Evolutionary conservation across 92 coral and sea anemone species (phyloP).

Genomic region (Zoanthus solanderi): DNA sequence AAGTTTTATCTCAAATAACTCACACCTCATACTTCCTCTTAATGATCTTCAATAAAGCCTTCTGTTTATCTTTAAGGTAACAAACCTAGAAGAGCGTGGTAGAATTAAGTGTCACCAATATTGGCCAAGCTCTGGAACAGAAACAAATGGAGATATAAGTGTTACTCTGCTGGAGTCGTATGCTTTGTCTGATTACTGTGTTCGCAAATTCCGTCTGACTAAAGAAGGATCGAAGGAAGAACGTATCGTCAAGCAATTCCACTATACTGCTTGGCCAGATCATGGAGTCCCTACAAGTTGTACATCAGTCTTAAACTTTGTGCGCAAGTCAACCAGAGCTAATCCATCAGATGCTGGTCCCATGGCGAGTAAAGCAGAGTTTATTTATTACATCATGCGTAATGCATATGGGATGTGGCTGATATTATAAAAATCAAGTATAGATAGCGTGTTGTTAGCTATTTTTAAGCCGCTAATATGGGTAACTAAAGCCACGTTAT

Average conservation of each 20-base stretch:
- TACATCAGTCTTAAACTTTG: constrained; percentile 91
- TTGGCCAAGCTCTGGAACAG: constrained; percentile 86
- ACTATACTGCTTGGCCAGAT: constrained; percentile 98
- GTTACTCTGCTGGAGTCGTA: constrained; percentile 76
- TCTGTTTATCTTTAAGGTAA: constrained; percentile 66
- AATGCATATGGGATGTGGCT: too few relatives aligned
- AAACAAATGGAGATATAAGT: constrained; percentile 67
- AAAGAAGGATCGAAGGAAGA: constrained; percentile 68
- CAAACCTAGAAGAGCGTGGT: constrained; percentile 90
- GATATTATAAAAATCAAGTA: too few relatives aligned
- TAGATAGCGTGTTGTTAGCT: too few relatives aligned
- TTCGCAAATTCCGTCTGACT: constrained; percentile 76
- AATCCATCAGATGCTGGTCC: constrained; percentile 94
- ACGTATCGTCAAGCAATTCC: constrained; percentile 82
- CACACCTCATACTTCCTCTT: too few relatives aligned
- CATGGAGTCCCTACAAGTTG: constrained; percentile 94
- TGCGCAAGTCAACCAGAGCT: constrained; percentile 88
- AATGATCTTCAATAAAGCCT: too few relatives aligned
- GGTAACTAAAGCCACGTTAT: too few relatives aligned
- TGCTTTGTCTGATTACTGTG: constrained; percentile 88
- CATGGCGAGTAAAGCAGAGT: constrained; percentile 71
- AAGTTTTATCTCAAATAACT: too few relatives aligned
- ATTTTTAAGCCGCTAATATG: too few relatives aligned
- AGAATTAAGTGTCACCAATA: constrained; percentile 93
- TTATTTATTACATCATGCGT: too few relatives aligned